Percentiles rank a stretch among this genome's conserved stretches.
Evolutionary conservation across 2,113 vertebrate genomes (phyloP).

Genomic region (Ia io): DNA sequence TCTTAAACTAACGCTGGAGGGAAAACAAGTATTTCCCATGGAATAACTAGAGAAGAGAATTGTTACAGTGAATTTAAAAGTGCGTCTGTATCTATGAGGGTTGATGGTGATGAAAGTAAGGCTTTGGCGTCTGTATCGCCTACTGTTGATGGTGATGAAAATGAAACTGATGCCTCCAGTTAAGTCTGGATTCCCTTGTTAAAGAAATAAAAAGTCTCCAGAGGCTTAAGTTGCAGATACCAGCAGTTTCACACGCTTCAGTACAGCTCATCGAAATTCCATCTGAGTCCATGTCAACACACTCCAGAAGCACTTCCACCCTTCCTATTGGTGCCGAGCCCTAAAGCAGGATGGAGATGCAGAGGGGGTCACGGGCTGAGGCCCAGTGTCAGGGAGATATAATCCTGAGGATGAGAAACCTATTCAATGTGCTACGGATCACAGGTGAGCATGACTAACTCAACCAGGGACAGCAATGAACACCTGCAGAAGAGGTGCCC

Average conservation of each 20-base stretch:
- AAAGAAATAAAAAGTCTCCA: background rate
- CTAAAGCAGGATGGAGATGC: background rate
- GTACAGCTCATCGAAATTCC: accelerated
- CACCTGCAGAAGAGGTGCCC: background rate
- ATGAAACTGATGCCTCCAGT: constrained; percentile 30
- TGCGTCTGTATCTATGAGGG: too few relatives aligned
- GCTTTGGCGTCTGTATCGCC: too few relatives aligned
- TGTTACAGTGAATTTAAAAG: background rate
- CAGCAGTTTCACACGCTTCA: background rate
- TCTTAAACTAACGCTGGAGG: background rate
- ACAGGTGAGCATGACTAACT: background rate
- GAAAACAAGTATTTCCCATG: background rate
- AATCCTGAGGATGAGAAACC: background rate
- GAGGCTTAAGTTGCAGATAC: background rate
- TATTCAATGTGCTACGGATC: accelerated
- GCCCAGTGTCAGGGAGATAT: accelerated
- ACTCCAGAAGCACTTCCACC: background rate
- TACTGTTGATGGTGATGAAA: too few relatives aligned
- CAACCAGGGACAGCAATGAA: background rate
- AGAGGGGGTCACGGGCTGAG: background rate
- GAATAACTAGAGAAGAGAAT: background rate
- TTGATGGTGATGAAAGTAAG: too few relatives aligned
- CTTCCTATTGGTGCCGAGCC: background rate
- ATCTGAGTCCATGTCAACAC: background rate
- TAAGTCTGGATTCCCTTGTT: background rate